Percentiles rank a stretch among this genome's conserved stretches.
These are phyloP conservation scores for Dissostichus mawsoni DNA, from an alignment of 2,113 vertebrate species.

Conservation along the genomic window DNA sequence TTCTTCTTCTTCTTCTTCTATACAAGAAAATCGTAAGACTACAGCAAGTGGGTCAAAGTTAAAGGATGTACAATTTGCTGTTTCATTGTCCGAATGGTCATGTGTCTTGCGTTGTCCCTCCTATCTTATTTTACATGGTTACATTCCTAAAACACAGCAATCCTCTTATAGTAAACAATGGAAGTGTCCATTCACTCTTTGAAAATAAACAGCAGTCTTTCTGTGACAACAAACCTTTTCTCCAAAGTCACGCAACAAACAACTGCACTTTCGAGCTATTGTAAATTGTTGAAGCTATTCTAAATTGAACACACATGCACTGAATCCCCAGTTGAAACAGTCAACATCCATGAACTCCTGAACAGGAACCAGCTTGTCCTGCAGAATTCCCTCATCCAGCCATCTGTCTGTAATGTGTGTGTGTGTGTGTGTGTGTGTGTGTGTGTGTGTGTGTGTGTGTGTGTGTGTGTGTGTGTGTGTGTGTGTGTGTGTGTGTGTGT, in stretches of 20 bases:
- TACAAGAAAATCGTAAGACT: neutral
- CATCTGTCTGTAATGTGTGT: constrained; percentile 40
- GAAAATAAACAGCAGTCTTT: neutral
- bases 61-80: neutral
- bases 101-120: neutral
- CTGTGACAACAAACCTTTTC: neutral
- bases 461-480: constrained; percentile 13
- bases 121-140: neutral
- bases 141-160: neutral
- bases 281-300: neutral
- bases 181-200: neutral
- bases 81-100: neutral
- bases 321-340: neutral
- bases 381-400: constrained; percentile 45
- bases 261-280: neutral
- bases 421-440: neutral
- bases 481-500: constrained; percentile 19
- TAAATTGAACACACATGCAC: constrained; percentile 10
- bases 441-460: constrained; percentile 16
- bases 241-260: neutral
- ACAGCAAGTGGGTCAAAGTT: neutral
- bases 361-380: constrained; percentile 69
- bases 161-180: neutral
- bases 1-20: too few species aligned
- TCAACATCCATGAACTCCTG: constrained; percentile 22